These are phyloP conservation scores for Rhabdomys dilectus DNA, from an alignment of 2,113 vertebrate species.

Conservation along the genomic window DNA sequence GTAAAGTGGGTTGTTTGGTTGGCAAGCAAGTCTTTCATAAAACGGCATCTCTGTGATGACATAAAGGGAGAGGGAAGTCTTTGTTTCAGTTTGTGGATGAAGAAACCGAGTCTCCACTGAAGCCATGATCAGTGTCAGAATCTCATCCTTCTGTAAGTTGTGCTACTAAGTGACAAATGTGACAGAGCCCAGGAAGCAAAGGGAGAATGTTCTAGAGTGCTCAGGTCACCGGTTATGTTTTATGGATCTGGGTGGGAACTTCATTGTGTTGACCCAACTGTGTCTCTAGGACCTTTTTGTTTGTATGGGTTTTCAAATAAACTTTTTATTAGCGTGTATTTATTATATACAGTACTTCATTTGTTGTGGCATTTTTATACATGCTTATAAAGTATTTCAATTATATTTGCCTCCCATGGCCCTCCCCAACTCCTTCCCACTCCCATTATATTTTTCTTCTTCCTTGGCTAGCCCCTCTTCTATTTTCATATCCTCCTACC, in stretches of 20 bases:
- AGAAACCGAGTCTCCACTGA: neutral
- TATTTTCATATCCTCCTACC: no score
- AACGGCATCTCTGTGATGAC: neutral
- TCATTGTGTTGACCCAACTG: neutral
- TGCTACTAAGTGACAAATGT: no score
- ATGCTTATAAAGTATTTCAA: neutral
- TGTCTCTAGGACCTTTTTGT: neutral
- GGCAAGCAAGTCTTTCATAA: constrained; percentile 3
- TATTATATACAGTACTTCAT: neutral
- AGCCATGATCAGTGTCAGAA: neutral
- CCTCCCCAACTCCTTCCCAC: neutral
- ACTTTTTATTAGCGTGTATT: neutral
- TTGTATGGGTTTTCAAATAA: neutral
- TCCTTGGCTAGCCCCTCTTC: neutral
- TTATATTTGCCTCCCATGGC: neutral
- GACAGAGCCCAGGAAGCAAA: neutral
- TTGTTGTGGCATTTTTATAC: neutral
- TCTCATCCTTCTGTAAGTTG: neutral
- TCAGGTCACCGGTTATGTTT: accelerated
- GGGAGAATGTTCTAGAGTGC: neutral
- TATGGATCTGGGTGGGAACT: neutral
- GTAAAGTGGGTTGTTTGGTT: neutral
- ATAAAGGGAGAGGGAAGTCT: neutral
- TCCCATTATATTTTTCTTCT: neutral
- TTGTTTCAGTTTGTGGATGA: neutral